phyloP scores from a whole-genome alignment of 2,113 vertebrate species.

The Sceloporus undulatus region DNA sequence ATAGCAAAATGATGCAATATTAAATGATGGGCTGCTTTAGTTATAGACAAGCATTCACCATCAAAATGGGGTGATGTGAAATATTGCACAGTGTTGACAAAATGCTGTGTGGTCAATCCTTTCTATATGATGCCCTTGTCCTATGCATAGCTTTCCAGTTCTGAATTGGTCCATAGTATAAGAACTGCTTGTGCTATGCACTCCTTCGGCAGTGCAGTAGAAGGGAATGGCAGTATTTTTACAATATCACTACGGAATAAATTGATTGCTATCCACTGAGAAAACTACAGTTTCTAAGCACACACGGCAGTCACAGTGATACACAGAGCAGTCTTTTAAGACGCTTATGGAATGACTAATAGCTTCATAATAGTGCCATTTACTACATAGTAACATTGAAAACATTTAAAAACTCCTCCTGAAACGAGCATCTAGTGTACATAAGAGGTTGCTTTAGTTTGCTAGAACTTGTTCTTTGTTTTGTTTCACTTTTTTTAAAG shows the following conservation, averaged over 20 bases:
- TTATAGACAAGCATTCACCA: slow-evolving; percentile 48
- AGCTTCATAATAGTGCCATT: slow-evolving; percentile 98
- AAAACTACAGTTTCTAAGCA: slow-evolving; percentile 97
- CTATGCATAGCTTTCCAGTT: slow-evolving; percentile 81
- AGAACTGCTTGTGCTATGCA: slow-evolving; percentile 83
- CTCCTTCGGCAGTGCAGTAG: slow-evolving; percentile 88
- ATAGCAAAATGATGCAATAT: slow-evolving; percentile 58
- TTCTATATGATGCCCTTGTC: slow-evolving; percentile 70
- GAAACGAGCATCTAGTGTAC: slow-evolving; percentile 92
- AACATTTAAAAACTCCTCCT: slow-evolving; percentile 97
- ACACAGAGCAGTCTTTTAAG: slow-evolving; percentile 96
- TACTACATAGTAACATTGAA: slow-evolving; percentile 97
- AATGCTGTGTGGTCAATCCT: slow-evolving; percentile 89
- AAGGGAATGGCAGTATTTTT: slow-evolving; percentile 92
- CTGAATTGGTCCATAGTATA: slow-evolving; percentile 83
- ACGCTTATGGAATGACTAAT: slow-evolving; percentile 98
- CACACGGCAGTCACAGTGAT: slow-evolving; percentile 99
- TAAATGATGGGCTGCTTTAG: slow-evolving; percentile 63
- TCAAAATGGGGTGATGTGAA: slow-evolving; percentile 55
- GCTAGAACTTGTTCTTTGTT: slow-evolving; percentile 86
- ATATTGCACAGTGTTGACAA: slow-evolving; percentile 98
- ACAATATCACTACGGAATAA: slow-evolving; percentile 95
- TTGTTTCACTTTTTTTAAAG: slow-evolving; percentile 89
- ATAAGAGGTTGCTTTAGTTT: slow-evolving; percentile 93
- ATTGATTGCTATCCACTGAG: slow-evolving; percentile 94